Percentiles rank a stretch among this genome's conserved stretches.
Evolutionary conservation across 2,797 vertebrate species (phyloP).

Genomic region (Clamator glandarius): DNA sequence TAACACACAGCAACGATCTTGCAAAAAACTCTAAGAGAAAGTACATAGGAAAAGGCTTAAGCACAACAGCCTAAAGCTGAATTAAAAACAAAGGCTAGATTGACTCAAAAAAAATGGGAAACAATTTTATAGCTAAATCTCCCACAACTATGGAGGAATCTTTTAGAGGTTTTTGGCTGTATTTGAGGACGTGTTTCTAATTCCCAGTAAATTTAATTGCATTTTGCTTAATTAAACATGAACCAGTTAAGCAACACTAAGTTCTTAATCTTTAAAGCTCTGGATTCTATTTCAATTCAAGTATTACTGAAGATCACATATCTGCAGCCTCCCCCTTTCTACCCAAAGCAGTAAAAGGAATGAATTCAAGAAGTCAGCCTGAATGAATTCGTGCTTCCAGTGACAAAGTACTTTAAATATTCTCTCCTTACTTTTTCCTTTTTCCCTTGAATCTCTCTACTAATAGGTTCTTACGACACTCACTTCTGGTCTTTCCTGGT

Average conservation of each 20-base stretch:
- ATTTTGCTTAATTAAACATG: neutral
- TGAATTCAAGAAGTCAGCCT: neutral
- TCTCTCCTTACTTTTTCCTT: neutral
- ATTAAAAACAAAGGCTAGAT: neutral
- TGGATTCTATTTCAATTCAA: neutral
- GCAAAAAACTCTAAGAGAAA: neutral
- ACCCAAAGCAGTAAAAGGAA: neutral
- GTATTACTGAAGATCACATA: neutral
- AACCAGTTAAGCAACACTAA: neutral
- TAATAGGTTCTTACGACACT: neutral
- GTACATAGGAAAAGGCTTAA: neutral
- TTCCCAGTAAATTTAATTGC: neutral
- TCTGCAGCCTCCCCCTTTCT: neutral
- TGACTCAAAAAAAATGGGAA: neutral
- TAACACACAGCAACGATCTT: neutral
- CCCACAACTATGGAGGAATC: neutral
- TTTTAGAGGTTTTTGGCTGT: neutral
- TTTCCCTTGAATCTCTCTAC: neutral
- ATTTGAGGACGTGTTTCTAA: neutral
- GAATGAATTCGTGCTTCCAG: neutral
- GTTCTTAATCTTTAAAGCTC: neutral
- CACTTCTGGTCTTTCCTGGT: neutral
- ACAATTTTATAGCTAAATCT: neutral
- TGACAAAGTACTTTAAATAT: neutral
- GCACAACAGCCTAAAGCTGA: neutral